These are phyloP conservation scores for Drosophila setifemur DNA, from an alignment of 1,140 invertebrate genomes.

Conservation along the genomic window DNA sequence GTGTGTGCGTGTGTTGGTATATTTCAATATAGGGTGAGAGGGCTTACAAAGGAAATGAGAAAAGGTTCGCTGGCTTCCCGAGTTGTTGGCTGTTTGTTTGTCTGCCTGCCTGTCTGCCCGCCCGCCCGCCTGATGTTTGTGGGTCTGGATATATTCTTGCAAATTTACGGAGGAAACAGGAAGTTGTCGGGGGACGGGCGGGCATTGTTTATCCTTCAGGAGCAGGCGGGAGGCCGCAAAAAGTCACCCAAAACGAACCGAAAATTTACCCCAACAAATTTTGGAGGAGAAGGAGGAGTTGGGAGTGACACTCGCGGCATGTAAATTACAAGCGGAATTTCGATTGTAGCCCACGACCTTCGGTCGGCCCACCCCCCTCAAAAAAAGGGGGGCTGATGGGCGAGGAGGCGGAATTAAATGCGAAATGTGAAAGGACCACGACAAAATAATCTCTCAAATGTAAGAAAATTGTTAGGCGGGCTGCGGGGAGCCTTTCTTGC, in stretches of 20 bases:
- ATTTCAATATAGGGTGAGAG: background rate
- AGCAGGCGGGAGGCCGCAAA: conserved; percentile 18
- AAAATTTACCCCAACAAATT: conserved; percentile 26
- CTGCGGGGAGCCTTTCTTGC: background rate
- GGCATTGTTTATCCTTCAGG: conserved; percentile 67
- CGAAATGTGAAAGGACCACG: conserved; percentile 65
- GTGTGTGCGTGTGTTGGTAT: conserved; percentile 9
- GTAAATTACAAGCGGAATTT: conserved; percentile 77
- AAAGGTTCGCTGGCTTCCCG: conserved; percentile 71
- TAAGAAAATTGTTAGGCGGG: conserved; percentile 31
- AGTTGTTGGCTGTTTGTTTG: conserved; percentile 53
- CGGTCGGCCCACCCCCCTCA: conserved; percentile 15
- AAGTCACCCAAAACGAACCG: conserved; percentile 37
- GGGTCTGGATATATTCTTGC: conserved; percentile 15
- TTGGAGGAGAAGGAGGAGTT: background rate
- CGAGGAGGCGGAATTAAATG: conserved; percentile 51
- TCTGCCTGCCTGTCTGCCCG: conserved; percentile 28
- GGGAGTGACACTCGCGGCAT: conserved; percentile 32
- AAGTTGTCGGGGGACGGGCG: conserved; percentile 52
- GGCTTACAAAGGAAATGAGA: conserved; percentile 68
- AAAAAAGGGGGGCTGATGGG: background rate
- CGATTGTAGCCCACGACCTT: conserved; percentile 60
- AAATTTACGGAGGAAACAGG: conserved; percentile 63
- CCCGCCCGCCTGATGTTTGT: background rate
- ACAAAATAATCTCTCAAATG: conserved; percentile 76